Percentiles rank a stretch among this genome's conserved stretches.
Evolutionary conservation across 1,140 invertebrate genomes (phyloP).

Genomic region (Zaprionus africanus): DNA sequence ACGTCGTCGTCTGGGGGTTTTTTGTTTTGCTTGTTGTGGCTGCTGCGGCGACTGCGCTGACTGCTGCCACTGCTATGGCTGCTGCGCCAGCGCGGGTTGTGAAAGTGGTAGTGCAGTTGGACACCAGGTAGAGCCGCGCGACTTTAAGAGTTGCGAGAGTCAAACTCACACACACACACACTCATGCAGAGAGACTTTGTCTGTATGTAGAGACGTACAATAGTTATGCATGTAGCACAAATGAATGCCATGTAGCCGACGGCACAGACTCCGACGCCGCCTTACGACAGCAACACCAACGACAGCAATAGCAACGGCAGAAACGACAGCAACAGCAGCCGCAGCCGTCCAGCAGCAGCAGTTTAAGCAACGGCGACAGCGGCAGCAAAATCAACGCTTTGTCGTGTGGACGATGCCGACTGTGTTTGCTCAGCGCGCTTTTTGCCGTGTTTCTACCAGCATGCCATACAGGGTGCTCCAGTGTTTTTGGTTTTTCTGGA

Average conservation of each 20-base stretch:
- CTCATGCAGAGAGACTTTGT: conserved; percentile 30
- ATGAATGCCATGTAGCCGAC: conserved; percentile 68
- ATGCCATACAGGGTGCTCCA: conserved; percentile 53
- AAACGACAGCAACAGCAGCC: conserved; percentile 9
- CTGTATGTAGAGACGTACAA: conserved; percentile 55
- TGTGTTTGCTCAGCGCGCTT: conserved; percentile 59
- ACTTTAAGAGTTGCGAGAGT: conserved; percentile 5
- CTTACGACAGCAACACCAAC: conserved; percentile 45
- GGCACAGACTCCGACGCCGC: conserved; percentile 65
- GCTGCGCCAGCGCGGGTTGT: conserved; percentile 45
- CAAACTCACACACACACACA: conserved; percentile 24
- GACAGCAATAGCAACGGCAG: conserved; percentile 39
- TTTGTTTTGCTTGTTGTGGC: conserved; percentile 50
- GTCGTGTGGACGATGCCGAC: conserved; percentile 51
- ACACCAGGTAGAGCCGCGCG: conserved; percentile 35
- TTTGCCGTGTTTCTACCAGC: conserved; percentile 53
- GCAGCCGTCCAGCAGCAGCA: too few relatives aligned
- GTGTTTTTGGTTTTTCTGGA: too few relatives aligned
- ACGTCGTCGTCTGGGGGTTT: conserved; percentile 41
- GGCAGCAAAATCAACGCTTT: conserved; percentile 60
- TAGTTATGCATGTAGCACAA: conserved; percentile 77
- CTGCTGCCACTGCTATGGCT: conserved; percentile 19
- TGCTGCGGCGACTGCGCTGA: conserved; percentile 37
- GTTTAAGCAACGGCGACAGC: conserved; percentile 21
- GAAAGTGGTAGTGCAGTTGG: conserved; percentile 69